Base-by-base conservation (phyloP, 2,797 vertebrate species). In the Neopelma chrysocephalum region DNA sequence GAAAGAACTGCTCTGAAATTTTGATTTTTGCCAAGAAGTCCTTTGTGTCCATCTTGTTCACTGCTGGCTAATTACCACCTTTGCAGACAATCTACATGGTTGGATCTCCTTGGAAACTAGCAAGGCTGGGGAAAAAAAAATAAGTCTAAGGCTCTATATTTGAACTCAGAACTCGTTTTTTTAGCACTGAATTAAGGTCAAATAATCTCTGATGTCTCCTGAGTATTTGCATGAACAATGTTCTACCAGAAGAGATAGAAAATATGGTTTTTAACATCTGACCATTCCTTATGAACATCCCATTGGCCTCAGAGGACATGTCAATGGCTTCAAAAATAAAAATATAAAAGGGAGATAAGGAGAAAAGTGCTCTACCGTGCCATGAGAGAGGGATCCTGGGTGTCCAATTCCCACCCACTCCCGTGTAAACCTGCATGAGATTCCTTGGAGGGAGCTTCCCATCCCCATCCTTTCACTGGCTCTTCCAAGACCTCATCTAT, bases 101-200 rank as follows among this genome's bases (percentile, higher is more conserved):
- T 77, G 75, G 72, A 85, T 97, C 89, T 94, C 94, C 96, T 96
- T 95, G 93, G 93, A 89, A 96, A 96, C 95, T 81, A 92, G 84
- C 64, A 85, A 75, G 50, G 42, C 75, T 92, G 61, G 54, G 89
- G 11, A 16, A 56, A 64, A 84, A 87, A 91, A 85, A 76, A 61
- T 45, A 72, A 79, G 54, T 82, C 34, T 78, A 68, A 87, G 87
- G 1, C 51, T 79, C 75, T 82, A 34, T 86, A 88, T 88, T 91
- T 92, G 76, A 93, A 83, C 36, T 76, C 89, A 91, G 76, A 82
- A 87, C 89, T 69, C 2, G 0, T 20, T 87, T 95, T 89, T 71
- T 68, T 61, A 75, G 34, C 87, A 65, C 42, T 89, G 57, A 92
- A 92, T 42, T 73, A 76, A 77, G 71, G 45, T 27, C 47, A 8